Conservation (phyloP, 2,888 invertebrate genomes). For the Eupsilia transversa region DNA sequence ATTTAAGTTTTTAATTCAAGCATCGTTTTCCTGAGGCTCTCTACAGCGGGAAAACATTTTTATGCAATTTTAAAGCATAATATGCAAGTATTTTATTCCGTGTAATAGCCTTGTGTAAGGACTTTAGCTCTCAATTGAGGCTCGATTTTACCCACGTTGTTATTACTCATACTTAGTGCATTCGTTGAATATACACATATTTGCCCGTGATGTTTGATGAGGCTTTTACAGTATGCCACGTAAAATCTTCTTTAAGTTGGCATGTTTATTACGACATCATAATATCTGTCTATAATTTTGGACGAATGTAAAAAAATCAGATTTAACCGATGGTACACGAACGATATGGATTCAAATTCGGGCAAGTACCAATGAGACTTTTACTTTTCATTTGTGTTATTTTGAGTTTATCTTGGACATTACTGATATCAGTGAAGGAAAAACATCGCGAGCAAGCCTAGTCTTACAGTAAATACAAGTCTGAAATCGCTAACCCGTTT, state of each 20-base stretch:
- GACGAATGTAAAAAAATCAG: not conserved
- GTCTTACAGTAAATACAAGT: not conserved
- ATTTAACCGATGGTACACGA: not conserved
- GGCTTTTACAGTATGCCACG: not conserved
- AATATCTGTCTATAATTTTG: not conserved
- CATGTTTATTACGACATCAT: not conserved
- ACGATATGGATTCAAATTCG: not conserved
- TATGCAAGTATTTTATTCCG: conserved; percentile 19
- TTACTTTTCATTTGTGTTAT: not conserved
- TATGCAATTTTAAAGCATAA: conserved; percentile 26
- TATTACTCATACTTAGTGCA: not conserved
- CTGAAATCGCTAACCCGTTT: too few species aligned
- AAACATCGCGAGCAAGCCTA: not conserved
- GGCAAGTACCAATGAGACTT: not conserved
- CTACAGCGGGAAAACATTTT: conserved; percentile 25
- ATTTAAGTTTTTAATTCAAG: conserved; percentile 37
- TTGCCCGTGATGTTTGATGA: not conserved
- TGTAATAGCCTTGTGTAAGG: conserved; percentile 11
- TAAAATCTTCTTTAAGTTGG: not conserved
- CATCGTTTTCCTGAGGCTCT: conserved; percentile 12
- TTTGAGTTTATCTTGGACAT: not conserved
- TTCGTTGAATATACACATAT: not conserved
- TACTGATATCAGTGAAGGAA: not conserved
- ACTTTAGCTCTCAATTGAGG: conserved; percentile 17
- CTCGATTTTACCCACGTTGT: not conserved